Conservation (phyloP, 30 jellyfish, hydroid and myxozoan species). For the Haliclystus octoradiatus region DNA sequence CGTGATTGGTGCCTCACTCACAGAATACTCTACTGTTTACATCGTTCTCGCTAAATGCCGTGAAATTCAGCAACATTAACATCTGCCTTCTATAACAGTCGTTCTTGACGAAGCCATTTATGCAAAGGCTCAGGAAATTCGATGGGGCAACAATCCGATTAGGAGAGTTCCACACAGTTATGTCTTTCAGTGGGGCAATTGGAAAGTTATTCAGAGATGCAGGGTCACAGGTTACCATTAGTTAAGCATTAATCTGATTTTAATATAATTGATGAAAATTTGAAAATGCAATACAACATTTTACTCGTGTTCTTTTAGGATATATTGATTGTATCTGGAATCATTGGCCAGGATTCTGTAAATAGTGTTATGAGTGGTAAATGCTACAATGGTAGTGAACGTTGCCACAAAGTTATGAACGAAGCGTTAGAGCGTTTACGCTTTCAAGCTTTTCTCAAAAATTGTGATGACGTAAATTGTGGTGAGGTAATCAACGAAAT, state of each 20-base stretch:
- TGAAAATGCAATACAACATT: no score
- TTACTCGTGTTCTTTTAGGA: constrained; percentile 4
- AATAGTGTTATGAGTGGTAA: constrained; percentile 37
- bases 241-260: no score
- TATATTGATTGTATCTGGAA: constrained; percentile 29
- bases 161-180: constrained; percentile 18
- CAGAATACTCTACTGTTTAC: constrained; percentile 7
- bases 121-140: constrained; percentile 17
- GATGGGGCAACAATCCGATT: constrained; percentile 8
- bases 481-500: no score
- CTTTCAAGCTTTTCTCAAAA: neutral
- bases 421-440: constrained; percentile 9
- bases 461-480: no score
- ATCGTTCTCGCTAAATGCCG: constrained; percentile 8
- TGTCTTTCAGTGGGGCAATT: constrained; percentile 24
- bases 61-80: constrained; percentile 15
- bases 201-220: constrained; percentile 20
- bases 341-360: constrained; percentile 32
- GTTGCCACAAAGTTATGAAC: constrained; percentile 15
- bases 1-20: constrained; percentile 15
- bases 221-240: constrained; percentile 4
- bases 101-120: constrained; percentile 27
- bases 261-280: no score
- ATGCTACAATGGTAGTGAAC: constrained; percentile 23
- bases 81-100: constrained; percentile 3